Evolutionary conservation across 2,888 invertebrate species (phyloP).

Genomic region (Lasioglossum zephyrum): DNA sequence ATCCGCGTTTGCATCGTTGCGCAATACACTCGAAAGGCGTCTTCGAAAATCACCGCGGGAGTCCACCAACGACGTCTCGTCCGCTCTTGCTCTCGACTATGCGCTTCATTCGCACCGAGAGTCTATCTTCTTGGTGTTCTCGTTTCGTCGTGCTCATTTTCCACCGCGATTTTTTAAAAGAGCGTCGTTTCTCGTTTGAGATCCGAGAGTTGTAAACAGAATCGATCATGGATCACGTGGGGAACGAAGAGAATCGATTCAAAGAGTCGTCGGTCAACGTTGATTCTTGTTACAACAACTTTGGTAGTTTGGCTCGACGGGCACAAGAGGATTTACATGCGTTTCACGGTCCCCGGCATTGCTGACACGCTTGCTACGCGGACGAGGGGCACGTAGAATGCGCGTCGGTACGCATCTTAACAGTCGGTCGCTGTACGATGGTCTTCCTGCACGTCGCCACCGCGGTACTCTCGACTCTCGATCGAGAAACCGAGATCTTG

Average conservation of each 20-base stretch:
- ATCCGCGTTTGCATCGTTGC: conserved; percentile 84
- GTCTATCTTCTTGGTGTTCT: background rate
- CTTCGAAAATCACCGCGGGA: conserved; percentile 77
- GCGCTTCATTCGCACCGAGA: background rate
- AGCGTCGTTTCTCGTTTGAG: background rate
- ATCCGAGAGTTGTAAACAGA: background rate
- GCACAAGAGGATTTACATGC: conserved; percentile 81
- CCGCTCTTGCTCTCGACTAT: background rate
- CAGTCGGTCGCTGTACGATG: conserved; percentile 69
- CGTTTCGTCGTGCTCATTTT: background rate
- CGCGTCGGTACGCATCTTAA: conserved; percentile 81
- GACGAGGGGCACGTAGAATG: conserved; percentile 77
- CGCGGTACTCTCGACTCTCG: conserved; percentile 9
- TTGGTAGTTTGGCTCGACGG: conserved; percentile 57
- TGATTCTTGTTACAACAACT: conserved; percentile 28
- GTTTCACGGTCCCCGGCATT: conserved; percentile 79
- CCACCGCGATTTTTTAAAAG: too few species aligned
- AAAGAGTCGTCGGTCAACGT: conserved; percentile 11
- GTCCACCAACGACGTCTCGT: conserved; percentile 21
- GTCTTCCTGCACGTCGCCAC: conserved; percentile 67
- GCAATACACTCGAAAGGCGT: conserved; percentile 80
- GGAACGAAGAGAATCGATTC: background rate
- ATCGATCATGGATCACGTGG: background rate
- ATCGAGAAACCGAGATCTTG: conserved; percentile 61
- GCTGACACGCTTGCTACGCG: conserved; percentile 82